Conservation (phyloP, 2,888 invertebrate genomes). For the Imbricaverruca yamaguchii region DNA sequence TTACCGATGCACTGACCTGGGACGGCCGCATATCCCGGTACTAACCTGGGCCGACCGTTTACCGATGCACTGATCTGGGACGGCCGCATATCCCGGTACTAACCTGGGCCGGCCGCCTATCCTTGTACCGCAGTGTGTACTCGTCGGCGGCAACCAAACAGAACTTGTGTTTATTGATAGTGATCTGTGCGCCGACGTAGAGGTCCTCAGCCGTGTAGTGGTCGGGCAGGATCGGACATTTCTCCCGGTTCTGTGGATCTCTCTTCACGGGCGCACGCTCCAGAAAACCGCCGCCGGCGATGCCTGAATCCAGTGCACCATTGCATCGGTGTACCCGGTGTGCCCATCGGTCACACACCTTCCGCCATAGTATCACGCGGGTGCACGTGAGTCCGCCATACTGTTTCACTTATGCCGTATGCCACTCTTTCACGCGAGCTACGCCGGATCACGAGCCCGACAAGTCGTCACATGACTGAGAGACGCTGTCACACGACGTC, state of each 20-base stretch:
- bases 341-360: too few relatives aligned
- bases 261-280: slow-evolving; percentile 55
- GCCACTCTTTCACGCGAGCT: too few relatives aligned
- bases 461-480: too few relatives aligned
- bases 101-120: slow-evolving; percentile 39
- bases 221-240: slow-evolving; percentile 60
- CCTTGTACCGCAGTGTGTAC: slow-evolving; percentile 80
- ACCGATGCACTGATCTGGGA: neutral
- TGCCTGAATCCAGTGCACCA: neutral
- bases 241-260: slow-evolving; percentile 60
- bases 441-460: too few relatives aligned
- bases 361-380: too few relatives aligned
- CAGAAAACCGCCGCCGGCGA: slow-evolving; percentile 48
- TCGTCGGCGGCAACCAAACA: slow-evolving; percentile 72
- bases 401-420: too few relatives aligned
- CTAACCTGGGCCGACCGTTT: neutral
- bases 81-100: neutral
- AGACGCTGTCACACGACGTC: too few relatives aligned
- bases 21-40: too few relatives aligned
- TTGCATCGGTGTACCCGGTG: too few relatives aligned
- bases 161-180: slow-evolving; percentile 70
- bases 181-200: slow-evolving; percentile 71
- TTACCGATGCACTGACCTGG: neutral
- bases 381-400: too few relatives aligned
- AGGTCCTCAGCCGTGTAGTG: slow-evolving; percentile 71